phyloP scores from a whole-genome alignment of 1,140 invertebrate species.

The Drosophila varians region DNA sequence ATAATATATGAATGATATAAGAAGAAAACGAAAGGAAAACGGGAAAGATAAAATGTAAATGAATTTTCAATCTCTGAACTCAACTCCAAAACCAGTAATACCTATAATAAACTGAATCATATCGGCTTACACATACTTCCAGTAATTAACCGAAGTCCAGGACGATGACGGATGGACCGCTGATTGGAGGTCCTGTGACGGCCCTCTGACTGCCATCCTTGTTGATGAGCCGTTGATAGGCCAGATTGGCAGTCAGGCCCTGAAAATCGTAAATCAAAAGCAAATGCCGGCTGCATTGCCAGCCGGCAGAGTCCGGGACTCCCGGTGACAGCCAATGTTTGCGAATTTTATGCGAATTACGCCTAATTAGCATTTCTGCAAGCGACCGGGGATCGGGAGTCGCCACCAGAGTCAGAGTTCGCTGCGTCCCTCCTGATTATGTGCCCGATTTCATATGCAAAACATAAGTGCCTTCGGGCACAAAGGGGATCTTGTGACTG shows the following conservation, averaged over 20 bases:
- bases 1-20: too few species aligned
- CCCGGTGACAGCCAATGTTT: slow-evolving; percentile 70
- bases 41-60: too few species aligned
- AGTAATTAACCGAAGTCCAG: slow-evolving; percentile 56
- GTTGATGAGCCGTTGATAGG: slow-evolving; percentile 66
- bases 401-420: slow-evolving; percentile 17
- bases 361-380: slow-evolving; percentile 79
- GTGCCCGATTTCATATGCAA: slow-evolving; percentile 77
- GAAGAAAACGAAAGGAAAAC: too few species aligned
- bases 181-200: slow-evolving; percentile 45
- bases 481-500: neutral
- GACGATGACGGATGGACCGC: slow-evolving; percentile 67
- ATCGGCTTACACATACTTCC: slow-evolving; percentile 57
- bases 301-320: slow-evolving; percentile 1
- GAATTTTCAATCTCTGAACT: slow-evolving; percentile 7
- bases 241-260: slow-evolving; percentile 17
- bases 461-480: slow-evolving; percentile 59
- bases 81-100: slow-evolving; percentile 15
- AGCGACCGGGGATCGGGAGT: slow-evolving; percentile 34
- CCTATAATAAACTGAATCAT: slow-evolving; percentile 57
- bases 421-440: slow-evolving; percentile 56
- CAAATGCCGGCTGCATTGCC: slow-evolving; percentile 13
- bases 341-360: slow-evolving; percentile 82
- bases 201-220: slow-evolving; percentile 1
- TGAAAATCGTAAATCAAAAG: slow-evolving; percentile 69